Percentiles rank a stretch among this genome's conserved stretches.
Evolutionary conservation across 2,888 invertebrate species (phyloP).

Genomic region (Dysmachus trigonus): DNA sequence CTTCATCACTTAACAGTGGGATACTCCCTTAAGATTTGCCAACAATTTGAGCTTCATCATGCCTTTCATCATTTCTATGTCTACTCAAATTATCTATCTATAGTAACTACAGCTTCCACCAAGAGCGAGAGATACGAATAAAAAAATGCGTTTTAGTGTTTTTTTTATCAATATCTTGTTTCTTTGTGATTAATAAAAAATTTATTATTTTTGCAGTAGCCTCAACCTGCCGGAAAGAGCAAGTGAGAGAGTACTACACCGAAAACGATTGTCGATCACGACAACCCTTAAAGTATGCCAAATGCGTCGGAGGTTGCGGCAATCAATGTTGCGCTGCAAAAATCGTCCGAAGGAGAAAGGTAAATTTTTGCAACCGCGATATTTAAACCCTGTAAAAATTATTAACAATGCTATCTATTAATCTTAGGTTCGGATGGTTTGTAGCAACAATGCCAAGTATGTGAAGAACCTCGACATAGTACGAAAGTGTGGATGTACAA

Average conservation of each 20-base stretch:
- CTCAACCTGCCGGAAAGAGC: conserved; percentile 86
- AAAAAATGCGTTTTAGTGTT: not conserved
- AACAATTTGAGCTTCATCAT: not conserved
- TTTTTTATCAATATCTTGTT: not conserved
- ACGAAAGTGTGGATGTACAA: conserved; percentile 94
- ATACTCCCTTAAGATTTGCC: not conserved
- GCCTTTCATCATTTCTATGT: not conserved
- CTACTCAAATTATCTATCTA: not conserved
- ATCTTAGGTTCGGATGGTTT: conserved; percentile 84
- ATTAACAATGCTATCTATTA: not conserved
- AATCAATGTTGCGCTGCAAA: conserved; percentile 89
- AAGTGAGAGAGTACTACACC: conserved; percentile 88
- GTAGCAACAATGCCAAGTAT: conserved; percentile 91
- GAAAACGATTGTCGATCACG: conserved; percentile 92
- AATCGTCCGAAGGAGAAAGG: conserved; percentile 93
- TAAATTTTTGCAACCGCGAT: conserved; percentile 59
- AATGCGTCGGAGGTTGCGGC: conserved; percentile 83
- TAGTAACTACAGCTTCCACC: not conserved
- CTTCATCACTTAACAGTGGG: too few species aligned
- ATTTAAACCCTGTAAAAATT: not conserved
- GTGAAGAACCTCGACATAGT: conserved; percentile 96
- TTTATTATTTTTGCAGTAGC: conserved; percentile 65
- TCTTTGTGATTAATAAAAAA: conserved; percentile 30
- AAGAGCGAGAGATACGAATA: not conserved
- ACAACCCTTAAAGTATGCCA: conserved; percentile 89